Conservation (phyloP, 2,113 vertebrate species). For the Passer domesticus region DNA sequence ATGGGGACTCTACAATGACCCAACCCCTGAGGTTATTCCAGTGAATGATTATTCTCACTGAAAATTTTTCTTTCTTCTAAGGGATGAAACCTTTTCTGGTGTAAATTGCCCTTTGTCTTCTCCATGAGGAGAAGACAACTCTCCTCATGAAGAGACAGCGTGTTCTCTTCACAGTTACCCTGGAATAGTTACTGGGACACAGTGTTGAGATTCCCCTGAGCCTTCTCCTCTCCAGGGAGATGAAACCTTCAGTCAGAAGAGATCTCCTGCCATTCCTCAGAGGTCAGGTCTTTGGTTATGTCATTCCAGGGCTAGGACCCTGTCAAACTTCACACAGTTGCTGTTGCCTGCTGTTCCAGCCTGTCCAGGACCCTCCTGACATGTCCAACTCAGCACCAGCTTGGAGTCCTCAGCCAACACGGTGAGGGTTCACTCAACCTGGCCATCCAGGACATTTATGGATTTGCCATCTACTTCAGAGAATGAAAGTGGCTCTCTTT, state of each 20-base stretch:
- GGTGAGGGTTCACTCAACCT: not conserved
- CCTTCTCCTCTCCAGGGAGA: not conserved
- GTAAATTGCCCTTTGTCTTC: not conserved
- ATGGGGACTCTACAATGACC: not conserved
- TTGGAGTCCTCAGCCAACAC: not conserved
- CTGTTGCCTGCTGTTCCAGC: not conserved
- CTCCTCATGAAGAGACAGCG: not conserved
- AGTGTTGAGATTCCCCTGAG: not conserved
- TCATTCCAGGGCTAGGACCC: no score
- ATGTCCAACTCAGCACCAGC: not conserved
- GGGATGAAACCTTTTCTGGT: not conserved
- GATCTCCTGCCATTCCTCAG: not conserved
- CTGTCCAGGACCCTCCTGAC: not conserved
- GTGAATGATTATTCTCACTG: not conserved
- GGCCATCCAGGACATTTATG: not conserved
- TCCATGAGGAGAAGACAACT: no score
- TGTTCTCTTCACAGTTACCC: not conserved
- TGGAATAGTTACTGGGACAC: not conserved
- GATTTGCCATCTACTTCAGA: not conserved
- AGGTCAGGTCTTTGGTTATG: not conserved
- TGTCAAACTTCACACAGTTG: not conserved
- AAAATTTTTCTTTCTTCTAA: not conserved
- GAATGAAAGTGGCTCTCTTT: not conserved
- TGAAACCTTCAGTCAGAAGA: not conserved
- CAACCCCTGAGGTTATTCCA: not conserved